Evolutionary conservation across 2,113 vertebrate genomes (phyloP), one percentile per base, ranked within the genome.

Genomic region (Noturus placidus): DNA sequence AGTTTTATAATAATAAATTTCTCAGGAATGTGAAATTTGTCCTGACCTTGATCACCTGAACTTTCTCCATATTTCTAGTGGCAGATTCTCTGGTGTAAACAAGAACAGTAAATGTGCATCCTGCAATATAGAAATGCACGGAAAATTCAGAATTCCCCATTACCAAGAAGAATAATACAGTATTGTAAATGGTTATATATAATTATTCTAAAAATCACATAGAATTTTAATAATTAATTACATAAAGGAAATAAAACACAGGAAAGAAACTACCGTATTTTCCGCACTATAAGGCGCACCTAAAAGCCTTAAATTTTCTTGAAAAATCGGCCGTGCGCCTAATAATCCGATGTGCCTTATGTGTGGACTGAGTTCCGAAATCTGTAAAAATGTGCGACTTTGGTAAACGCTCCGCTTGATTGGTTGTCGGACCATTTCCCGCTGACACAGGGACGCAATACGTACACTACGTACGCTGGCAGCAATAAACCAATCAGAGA

Each of bases 41-140:
- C 4, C 93, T 94, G 90, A 99, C 98, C 97, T 99, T 99, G 91
- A 99, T 99, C 90, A 99, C 98, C 92, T 99, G 98, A 92, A 99
- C 97, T 92, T 99, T 99, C 87, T 99, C 98, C 98, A 99, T 99
- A 91, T 99, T 99, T 20, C 97, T 95, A 1, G 97, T 97, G 70
- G 98, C 98, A 17, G 97, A 97, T 91, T 99, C 98, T 91, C 97
- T 95, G 0, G 98, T 99, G 88, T 99, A 97, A n/a, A 99, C 98
- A n/a, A 99, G 92, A 15, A 99, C 96, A 0, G 98, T 97, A 90
- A 99, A 99, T 20, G 97, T 98, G 87, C 98, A 99, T 13, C 97
- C 98, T 99, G 91, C 9, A 83, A 88, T 59, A 88, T 56, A 90
- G n/a, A 52, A 25, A 63, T 14, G 33, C 25, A 63, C 20, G 86